phyloP scores from a whole-genome alignment of 2,797 vertebrate genomes.

The Oryzias dopingdopingensis region DNA sequence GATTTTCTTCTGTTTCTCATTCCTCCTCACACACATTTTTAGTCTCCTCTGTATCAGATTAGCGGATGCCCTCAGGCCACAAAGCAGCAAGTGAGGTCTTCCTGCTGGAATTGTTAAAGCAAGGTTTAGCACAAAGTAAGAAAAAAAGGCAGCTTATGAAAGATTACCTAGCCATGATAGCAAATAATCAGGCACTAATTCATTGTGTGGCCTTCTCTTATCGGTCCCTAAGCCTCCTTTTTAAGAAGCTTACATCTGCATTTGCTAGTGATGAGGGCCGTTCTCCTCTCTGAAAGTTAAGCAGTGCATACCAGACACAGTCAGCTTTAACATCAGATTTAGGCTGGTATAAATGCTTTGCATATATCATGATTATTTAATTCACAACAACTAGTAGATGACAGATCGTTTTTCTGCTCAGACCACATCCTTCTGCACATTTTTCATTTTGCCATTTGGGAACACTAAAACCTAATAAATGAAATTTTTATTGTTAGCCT shows the following conservation, averaged over 20 bases:
- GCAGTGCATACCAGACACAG: slow-evolving; percentile 47
- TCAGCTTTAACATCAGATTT: slow-evolving; percentile 50
- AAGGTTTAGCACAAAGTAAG: slow-evolving; percentile 37
- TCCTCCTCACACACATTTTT: slow-evolving; percentile 16
- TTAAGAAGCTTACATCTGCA: slow-evolving; percentile 77
- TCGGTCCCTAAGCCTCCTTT: slow-evolving; percentile 72
- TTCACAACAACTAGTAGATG: slow-evolving; percentile 46
- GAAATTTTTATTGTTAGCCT: too few species aligned
- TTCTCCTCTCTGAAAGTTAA: slow-evolving; percentile 53
- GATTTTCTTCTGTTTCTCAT: slow-evolving; percentile 26
- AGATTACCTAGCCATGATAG: slow-evolving; percentile 72
- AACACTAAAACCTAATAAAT: too few species aligned
- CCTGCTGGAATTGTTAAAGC: slow-evolving; percentile 44
- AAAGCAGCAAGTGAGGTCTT: slow-evolving; percentile 32
- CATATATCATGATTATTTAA: slow-evolving; percentile 60
- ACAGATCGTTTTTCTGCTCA: slow-evolving; percentile 48
- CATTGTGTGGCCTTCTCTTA: slow-evolving; percentile 64
- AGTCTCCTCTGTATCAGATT: slow-evolving; percentile 29
- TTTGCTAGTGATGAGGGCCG: slow-evolving; percentile 65
- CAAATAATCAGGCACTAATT: slow-evolving; percentile 77
- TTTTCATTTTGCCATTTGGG: too few species aligned
- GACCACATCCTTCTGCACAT: slow-evolving; percentile 8
- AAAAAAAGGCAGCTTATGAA: slow-evolving; percentile 65
- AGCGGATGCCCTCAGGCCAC: slow-evolving; percentile 34
- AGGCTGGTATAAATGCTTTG: slow-evolving; percentile 53